A percentile compares a stretch with the other conserved stretches of the same genome.
phyloP scores from a whole-genome alignment of 2,888 invertebrate genomes.

The Oxycera nigricornis region DNA sequence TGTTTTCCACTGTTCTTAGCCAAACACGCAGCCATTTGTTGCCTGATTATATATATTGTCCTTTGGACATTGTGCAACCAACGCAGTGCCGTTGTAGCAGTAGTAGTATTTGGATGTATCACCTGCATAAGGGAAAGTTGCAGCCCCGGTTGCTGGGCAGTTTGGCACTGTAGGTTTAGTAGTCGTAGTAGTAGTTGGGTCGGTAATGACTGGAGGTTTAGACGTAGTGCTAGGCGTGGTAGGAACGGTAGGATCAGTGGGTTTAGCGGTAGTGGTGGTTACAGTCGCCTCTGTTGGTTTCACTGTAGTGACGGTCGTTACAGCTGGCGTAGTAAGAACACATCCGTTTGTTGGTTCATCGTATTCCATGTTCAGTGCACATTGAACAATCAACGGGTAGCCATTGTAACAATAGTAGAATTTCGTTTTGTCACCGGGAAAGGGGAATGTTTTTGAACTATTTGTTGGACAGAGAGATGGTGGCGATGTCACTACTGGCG shows the following conservation, averaged over 20 bases:
- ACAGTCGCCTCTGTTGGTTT: background rate
- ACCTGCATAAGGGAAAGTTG: slow-evolving; percentile 50
- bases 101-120: slow-evolving; percentile 56
- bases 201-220: background rate
- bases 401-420: slow-evolving; percentile 54
- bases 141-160: background rate
- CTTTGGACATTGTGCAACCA: slow-evolving; percentile 50
- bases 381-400: slow-evolving; percentile 48
- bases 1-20: too few relatives aligned
- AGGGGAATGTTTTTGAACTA: background rate
- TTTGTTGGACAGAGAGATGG: slow-evolving; percentile 42
- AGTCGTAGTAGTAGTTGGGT: background rate
- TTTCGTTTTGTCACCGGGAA: slow-evolving; percentile 55
- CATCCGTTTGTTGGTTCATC: background rate
- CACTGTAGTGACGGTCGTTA: background rate
- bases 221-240: background rate
- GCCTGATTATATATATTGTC: slow-evolving; percentile 41
- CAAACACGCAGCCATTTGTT: slow-evolving; percentile 26
- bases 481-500: background rate
- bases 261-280: background rate
- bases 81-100: slow-evolving; percentile 51
- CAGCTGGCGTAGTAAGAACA: background rate
- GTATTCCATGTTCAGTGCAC: slow-evolving; percentile 46
- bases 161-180: background rate
- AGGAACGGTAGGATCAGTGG: too few relatives aligned